A percentile compares a stretch with the other conserved stretches of the same genome.
These are phyloP conservation scores for Yponomeuta sedellus DNA, from an alignment of 2,888 invertebrate species.

Conservation along the genomic window DNA sequence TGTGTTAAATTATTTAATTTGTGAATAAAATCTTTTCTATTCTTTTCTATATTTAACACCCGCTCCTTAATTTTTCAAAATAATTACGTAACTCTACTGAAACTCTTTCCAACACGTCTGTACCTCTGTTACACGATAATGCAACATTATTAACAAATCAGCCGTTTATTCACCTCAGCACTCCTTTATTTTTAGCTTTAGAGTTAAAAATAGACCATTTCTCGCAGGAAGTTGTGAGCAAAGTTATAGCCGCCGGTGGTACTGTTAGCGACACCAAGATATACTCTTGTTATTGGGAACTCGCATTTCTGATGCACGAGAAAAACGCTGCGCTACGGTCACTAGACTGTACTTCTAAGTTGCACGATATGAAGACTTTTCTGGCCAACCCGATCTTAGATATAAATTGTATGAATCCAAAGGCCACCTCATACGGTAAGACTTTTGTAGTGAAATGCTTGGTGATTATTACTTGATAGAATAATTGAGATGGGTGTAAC, in stretches of 20 bases:
- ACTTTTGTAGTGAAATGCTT: not conserved
- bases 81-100: not conserved
- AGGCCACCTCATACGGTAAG: not conserved
- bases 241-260: too few relatives aligned
- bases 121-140: not conserved
- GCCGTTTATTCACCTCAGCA: slow-evolving; percentile 8
- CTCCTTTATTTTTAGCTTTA: slow-evolving; percentile 3
- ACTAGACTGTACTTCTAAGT: not conserved
- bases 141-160: slow-evolving; percentile 7
- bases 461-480: not conserved
- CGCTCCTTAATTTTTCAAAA: too few relatives aligned
- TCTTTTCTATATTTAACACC: too few relatives aligned
- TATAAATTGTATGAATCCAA: not conserved
- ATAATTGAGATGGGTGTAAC: too few relatives aligned
- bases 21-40: too few relatives aligned
- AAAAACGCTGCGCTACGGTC: not conserved
- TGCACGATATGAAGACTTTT: not conserved
- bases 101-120: not conserved
- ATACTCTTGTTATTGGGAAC: too few relatives aligned
- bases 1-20: too few relatives aligned
- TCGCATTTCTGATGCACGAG: too few relatives aligned
- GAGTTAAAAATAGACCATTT: not conserved
- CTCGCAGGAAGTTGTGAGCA: not conserved
- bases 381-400: not conserved
- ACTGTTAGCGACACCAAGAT: too few relatives aligned